Base-by-base conservation (phyloP, 2,888 invertebrate genomes). In the Stomorhina lunata region DNA sequence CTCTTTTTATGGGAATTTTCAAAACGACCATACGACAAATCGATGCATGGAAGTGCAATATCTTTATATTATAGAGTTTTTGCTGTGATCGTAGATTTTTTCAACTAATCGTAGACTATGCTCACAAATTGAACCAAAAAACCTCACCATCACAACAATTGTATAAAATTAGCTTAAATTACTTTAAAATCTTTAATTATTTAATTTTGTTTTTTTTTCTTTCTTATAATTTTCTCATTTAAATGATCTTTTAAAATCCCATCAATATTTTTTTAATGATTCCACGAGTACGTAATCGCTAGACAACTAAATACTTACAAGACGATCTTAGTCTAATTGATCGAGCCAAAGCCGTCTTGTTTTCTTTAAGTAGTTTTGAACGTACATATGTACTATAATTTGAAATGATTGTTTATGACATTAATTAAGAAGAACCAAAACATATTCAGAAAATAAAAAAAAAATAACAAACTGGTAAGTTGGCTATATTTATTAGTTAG, bases 391-490 rank as follows among this genome's bases (percentile, higher is more conserved):
- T n/a, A n/a, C n/a, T 66, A 22, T n/a, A 37, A 6, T 57, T 55
- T 65, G 45, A 65, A 71, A 71, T 81, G 69, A 69, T 76, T 57
- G 22, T 59, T 71, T 76, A 81, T 76, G 75, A 80, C 75, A 63
- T 75, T 80, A 75, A 75, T 80, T 80, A 80, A 69, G 69, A 80
- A 73, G 55, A 75, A 25, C 45, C 17, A 34, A 40, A 0, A 43
- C n/a, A 15, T n/a, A 43, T 6, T 7, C n/a, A 43, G 43, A 15
- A 43, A 43, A 5, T 43, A 15, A 43, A 4, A n/a, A 43, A 48
- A 4, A 57, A 37, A 20, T 27, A 57, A 48, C 9, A 66, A 66
- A 63, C 61, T 17, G 34, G 69, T 55, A 34, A 37, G 55, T 77
- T 53, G 25, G 9, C 7, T 34, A 61, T 61, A 61, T 50, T 63